Conservation (phyloP, 2,888 invertebrate genomes). For the Callimorpha dominula region DNA sequence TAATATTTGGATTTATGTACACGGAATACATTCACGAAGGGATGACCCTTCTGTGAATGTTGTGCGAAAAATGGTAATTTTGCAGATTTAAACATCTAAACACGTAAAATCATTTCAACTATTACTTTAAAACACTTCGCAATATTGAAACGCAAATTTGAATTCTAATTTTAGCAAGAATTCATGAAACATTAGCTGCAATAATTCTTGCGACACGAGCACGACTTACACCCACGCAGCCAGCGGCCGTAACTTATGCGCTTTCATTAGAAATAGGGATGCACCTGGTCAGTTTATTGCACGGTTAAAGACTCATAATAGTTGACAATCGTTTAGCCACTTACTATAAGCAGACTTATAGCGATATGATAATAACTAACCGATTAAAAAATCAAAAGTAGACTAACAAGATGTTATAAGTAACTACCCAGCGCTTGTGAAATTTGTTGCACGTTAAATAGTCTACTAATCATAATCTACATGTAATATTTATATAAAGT, state of each 20-base stretch:
- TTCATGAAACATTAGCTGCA: not conserved
- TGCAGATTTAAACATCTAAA: too few species aligned
- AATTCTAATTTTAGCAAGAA: not conserved
- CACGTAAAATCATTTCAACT: not conserved
- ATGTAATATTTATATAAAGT: too few species aligned
- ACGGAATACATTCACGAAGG: too few species aligned
- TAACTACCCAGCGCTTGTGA: too few species aligned
- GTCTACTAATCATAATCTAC: too few species aligned
- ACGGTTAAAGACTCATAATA: not conserved
- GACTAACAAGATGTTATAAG: too few species aligned
- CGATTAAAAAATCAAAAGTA: not conserved
- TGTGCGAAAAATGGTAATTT: too few species aligned
- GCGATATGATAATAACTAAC: not conserved
- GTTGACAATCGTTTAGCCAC: not conserved
- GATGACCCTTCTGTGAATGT: too few species aligned
- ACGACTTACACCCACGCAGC: not conserved
- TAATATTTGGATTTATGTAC: too few species aligned
- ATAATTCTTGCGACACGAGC: slow-evolving; percentile 1
- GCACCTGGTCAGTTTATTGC: not conserved
- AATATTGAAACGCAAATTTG: not conserved
- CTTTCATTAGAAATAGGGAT: slow-evolving; percentile 9
- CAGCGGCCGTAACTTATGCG: not conserved
- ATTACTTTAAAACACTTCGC: not conserved
- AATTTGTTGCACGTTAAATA: too few species aligned
- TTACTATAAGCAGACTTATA: not conserved